Evolutionary conservation across 37 sponge, comb jelly and placozoan genomes (phyloP).

Genomic region (Haliclona indistincta): DNA sequence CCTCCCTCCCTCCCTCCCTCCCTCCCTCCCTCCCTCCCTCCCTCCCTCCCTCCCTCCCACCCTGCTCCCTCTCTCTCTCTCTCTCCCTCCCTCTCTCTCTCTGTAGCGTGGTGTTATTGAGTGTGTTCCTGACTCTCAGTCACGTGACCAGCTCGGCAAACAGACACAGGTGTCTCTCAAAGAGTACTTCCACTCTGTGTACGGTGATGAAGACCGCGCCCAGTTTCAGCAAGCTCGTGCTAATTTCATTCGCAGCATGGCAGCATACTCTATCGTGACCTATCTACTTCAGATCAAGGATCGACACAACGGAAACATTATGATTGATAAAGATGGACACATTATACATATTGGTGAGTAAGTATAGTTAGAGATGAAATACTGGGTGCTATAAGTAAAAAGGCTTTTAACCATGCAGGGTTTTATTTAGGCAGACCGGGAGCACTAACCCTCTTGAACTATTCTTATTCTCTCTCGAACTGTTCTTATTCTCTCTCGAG

Average conservation of each 20-base stretch:
- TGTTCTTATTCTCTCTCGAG: too few relatives aligned
- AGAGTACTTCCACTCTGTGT: slow-evolving; percentile 75
- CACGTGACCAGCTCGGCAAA: slow-evolving; percentile 95
- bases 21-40: too few relatives aligned
- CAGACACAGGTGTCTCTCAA: slow-evolving; percentile 80
- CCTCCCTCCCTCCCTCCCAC: too few relatives aligned
- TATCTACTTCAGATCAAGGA: slow-evolving; percentile 98
- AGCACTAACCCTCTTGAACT: too few relatives aligned
- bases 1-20: background rate
- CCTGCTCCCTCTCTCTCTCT: too few relatives aligned
- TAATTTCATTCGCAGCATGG: slow-evolving; percentile 96
- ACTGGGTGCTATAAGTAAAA: too few relatives aligned
- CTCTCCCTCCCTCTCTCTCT: too few relatives aligned
- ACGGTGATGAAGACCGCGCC: slow-evolving; percentile 79
- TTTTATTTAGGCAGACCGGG: too few relatives aligned
- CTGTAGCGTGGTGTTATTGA: slow-evolving; percentile 96
- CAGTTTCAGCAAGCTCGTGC: slow-evolving; percentile 80
- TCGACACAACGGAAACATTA: slow-evolving; percentile 98
- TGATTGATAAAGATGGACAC: slow-evolving; percentile 87
- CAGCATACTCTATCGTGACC: slow-evolving; percentile 89
- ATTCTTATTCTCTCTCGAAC: too few relatives aligned
- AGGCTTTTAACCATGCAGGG: too few relatives aligned
- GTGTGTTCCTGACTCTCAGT: slow-evolving; percentile 91
- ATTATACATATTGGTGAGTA: slow-evolving; percentile 93
- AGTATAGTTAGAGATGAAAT: background rate